Conservation (phyloP, 1,140 invertebrate genomes). For the Dendroctonus ponderosae region DNA sequence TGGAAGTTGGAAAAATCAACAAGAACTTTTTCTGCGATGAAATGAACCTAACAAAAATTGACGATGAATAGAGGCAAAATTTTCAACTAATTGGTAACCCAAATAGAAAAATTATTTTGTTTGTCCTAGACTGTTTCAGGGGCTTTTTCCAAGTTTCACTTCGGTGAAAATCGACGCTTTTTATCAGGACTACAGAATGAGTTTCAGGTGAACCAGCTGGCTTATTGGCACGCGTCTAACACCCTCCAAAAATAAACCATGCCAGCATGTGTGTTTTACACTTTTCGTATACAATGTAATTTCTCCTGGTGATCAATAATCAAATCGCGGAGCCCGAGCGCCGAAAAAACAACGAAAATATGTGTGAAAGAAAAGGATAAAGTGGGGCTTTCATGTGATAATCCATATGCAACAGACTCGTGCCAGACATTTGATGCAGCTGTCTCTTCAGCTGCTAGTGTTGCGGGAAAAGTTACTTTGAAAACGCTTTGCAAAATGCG, state of each 20-base stretch:
- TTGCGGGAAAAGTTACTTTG: too few relatives aligned
- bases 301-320: constrained; percentile 3
- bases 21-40: too few relatives aligned
- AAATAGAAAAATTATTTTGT: constrained; percentile 7
- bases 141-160: constrained; percentile 26
- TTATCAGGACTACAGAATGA: constrained; percentile 38
- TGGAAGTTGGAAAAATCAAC: too few relatives aligned
- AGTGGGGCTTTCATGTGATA: neutral
- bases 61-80: neutral
- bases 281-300: constrained; percentile 9
- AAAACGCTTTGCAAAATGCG: too few relatives aligned
- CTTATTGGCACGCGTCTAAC: constrained; percentile 23
- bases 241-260: constrained; percentile 24
- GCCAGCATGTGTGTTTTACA: constrained; percentile 1
- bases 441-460: neutral
- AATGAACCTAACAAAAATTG: too few relatives aligned
- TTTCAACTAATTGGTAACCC: too few relatives aligned
- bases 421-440: neutral
- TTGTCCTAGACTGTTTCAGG: neutral
- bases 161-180: constrained; percentile 39
- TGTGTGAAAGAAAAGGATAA: neutral
- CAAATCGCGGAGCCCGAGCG: neutral
- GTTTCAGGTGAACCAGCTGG: neutral
- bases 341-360: too few relatives aligned
- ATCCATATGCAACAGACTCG: neutral